Base-by-base conservation (phyloP, 1,140 invertebrate genomes). In the Stratiolaelaps scimitus region DNA sequence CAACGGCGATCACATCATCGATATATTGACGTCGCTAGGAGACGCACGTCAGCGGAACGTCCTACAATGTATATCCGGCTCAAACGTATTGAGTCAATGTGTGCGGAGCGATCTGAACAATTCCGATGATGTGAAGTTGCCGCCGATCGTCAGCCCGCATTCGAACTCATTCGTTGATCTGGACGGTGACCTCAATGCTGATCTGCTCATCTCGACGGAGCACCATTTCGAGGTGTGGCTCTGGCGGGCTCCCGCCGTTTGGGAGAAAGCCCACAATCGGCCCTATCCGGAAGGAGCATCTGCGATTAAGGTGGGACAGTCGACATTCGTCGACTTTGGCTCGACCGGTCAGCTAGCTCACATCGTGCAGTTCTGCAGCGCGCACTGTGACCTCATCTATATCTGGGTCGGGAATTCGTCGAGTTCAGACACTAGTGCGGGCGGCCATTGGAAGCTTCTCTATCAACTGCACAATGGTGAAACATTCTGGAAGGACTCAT, bases 1-100 rank as follows among this genome's bases (percentile, higher is more conserved):
- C 69, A 87, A 96, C 78, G 84, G 84, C 64, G 88, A 97, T 74
- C 92, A 93, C 88, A 88, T 92, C 56, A 84, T 92, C 67, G 93
- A 97, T 78, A 75, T 97, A 7, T 88, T 93, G 78, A 90, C 88
- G 0, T 75, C 87, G 46, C 71, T 67, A 17, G 46, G 64, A 10
- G 68, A 72, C 67, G 71, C 71, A 20, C 53, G 69, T 29, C 34
- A 40, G 10, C 71, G 74, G 30, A 69, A 69, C 34, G 72, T 73
- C 44, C 77, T 74, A 73, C 67, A 74, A 64, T 69, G 68, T 23
- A 46, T 64, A 46, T 10, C 40, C 1, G 23, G 60, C 7, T 66
- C 67, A 45, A 64, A 48, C 28, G 66, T 67, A 34, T 65, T 53
- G 23, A 23, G 44, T 48, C 26, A 20, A 0, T 30, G 15, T 87